Base-by-base conservation (phyloP, 1,140 invertebrate species). In the Phymastichus coffea region DNA sequence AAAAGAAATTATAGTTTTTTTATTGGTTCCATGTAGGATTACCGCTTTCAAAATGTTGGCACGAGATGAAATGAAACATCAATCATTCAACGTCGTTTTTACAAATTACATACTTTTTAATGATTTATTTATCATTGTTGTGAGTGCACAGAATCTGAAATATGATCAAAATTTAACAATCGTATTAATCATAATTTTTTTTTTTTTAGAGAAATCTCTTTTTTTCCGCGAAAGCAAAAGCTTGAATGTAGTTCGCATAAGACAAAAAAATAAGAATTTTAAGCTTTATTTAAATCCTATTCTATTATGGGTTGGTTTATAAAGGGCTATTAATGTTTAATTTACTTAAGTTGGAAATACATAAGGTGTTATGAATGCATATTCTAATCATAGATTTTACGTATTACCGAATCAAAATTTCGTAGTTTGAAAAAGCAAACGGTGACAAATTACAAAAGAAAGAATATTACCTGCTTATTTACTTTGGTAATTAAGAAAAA, bases 311-410 rank as follows among this genome's bases (percentile, higher is more conserved):
- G 57, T 59, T 67, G 57, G 40, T 69, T 64, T n/a, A n/a, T n/a
- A n/a, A n/a, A n/a, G n/a, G n/a, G n/a, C n/a, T 61, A n/a, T 63
- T 69, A 61, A 65, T 51, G 15, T 64, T 63, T 66, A 61, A 63
- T 44, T 65, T 56, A 67, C 56, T 41, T 65, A 63, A 66, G 60
- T n/a, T n/a, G 22, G 2, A 6, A 49, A 56, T n/a, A 47, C 26
- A 17, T 23, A 57, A 48, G n/a, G 23, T 37, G 35, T 57, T 28
- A 41, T 57, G 19, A 49, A 30, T 57, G n/a, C 23, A 57, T 30
- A 49, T 57, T 26, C 10, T 49, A 30, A 37, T 10, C 6, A 19
- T 33, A 51, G 26, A n/a, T 33, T 49, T 19, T 48, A 43, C 22
- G 22, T 22, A 38, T 14, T 56, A 8, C 15, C 15, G 33, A 47